Conservation (phyloP, 92 coral and sea anemone species). For the Porites divaricata region DNA sequence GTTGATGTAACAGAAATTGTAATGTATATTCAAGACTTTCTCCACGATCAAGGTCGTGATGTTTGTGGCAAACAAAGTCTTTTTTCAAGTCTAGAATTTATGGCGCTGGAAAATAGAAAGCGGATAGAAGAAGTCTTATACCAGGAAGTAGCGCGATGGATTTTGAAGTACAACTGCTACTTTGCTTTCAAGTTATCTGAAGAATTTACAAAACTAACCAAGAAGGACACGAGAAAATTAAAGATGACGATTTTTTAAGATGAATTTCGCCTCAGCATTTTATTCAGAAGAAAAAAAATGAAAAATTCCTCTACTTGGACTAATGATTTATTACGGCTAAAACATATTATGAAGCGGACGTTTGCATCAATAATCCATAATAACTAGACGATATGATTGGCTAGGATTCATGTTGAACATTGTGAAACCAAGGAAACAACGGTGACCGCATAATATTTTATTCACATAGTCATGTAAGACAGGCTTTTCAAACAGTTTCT, state of each 20-base stretch:
- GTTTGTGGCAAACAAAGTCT: neutral
- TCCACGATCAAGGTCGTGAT: neutral
- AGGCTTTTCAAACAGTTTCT: too few relatives aligned
- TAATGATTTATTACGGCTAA: neutral
- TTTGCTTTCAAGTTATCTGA: slow-evolving; percentile 10
- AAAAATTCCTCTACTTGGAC: neutral
- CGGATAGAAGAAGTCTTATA: neutral
- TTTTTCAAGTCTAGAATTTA: neutral
- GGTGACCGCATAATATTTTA: neutral
- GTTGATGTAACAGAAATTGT: slow-evolving; percentile 11
- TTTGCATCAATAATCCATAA: neutral
- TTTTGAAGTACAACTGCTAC: slow-evolving; percentile 8
- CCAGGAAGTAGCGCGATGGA: slow-evolving; percentile 28
- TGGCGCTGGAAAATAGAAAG: neutral
- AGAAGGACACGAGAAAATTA: slow-evolving; percentile 10
- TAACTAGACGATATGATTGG: neutral
- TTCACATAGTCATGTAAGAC: neutral
- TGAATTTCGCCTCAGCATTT: neutral
- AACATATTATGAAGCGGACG: neutral
- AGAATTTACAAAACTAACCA: slow-evolving; percentile 2
- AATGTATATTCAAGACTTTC: neutral
- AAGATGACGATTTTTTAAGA: neutral
- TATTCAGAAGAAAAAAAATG: neutral
- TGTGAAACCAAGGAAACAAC: neutral
- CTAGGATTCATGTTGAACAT: neutral